A percentile compares a stretch with the other conserved stretches of the same genome.
Conservation (phyloP, 1,140 invertebrate species). For the Aethina tumida region DNA sequence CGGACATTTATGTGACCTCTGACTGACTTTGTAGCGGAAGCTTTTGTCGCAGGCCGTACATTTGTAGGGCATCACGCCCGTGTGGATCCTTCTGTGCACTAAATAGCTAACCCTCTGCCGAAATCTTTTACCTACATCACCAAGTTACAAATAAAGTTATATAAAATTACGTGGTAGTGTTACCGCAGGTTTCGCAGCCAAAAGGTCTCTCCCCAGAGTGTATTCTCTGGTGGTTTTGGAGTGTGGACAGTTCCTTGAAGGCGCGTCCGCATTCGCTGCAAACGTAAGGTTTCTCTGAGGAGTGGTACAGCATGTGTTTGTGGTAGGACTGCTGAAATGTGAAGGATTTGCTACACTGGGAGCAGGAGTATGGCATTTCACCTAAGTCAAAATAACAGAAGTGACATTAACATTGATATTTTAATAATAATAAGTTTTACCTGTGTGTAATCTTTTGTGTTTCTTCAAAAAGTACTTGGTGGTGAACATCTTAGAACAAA, state of each 20-base stretch:
- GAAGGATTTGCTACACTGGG: slow-evolving; percentile 77
- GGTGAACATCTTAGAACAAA: slow-evolving; percentile 75
- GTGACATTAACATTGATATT: slow-evolving; percentile 9
- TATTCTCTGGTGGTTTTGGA: slow-evolving; percentile 81
- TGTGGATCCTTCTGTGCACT: slow-evolving; percentile 75
- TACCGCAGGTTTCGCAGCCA: slow-evolving; percentile 82
- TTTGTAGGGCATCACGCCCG: slow-evolving; percentile 72
- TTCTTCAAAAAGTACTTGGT: slow-evolving; percentile 87
- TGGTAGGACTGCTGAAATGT: slow-evolving; percentile 88
- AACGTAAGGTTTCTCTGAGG: slow-evolving; percentile 72
- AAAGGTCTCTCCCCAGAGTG: slow-evolving; percentile 84
- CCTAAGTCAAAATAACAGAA: slow-evolving; percentile 41
- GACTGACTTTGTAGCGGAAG: slow-evolving; percentile 78
- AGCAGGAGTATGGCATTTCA: slow-evolving; percentile 79
- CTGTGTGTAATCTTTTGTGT: slow-evolving; percentile 73
- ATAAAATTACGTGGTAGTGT: slow-evolving; percentile 8
- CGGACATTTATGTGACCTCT: slow-evolving; percentile 69
- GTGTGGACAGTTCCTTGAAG: slow-evolving; percentile 80
- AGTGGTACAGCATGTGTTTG: slow-evolving; percentile 78
- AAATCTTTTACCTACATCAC: slow-evolving; percentile 67
- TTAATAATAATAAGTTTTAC: slow-evolving; percentile 28
- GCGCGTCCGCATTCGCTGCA: slow-evolving; percentile 70
- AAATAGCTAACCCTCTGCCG: slow-evolving; percentile 76
- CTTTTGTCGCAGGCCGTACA: slow-evolving; percentile 71
- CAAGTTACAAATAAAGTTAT: neutral